Evolutionary conservation across 1,140 invertebrate genomes (phyloP).

Genomic region (Drosophila azteca): DNA sequence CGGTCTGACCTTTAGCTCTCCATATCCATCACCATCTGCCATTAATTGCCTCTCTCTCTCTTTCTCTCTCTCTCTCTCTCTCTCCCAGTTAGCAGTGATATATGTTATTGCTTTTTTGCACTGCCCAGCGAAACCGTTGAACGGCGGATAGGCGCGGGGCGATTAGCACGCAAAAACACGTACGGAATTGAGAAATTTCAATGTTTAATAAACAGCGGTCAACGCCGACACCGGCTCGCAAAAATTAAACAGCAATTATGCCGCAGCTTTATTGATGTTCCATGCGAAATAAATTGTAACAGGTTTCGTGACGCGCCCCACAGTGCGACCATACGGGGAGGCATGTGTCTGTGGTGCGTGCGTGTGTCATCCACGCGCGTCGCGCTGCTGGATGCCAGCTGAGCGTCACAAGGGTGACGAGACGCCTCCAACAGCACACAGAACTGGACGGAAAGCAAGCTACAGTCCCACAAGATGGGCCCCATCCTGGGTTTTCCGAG

Average conservation of each 20-base stretch:
- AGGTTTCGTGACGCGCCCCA: constrained; percentile 51
- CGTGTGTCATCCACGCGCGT: constrained; percentile 29
- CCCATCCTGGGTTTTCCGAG: too few species aligned
- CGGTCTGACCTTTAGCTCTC: not conserved
- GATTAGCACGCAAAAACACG: constrained; percentile 51
- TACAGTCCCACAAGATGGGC: too few species aligned
- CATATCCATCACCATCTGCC: not conserved
- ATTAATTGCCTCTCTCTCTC: constrained; percentile 10
- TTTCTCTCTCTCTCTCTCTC: constrained; percentile 7
- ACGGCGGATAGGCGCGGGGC: not conserved
- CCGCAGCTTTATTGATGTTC: constrained; percentile 46
- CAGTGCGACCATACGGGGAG: not conserved
- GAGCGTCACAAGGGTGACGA: constrained; percentile 19
- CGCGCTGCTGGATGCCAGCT: not conserved
- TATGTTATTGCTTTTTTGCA: constrained; percentile 52
- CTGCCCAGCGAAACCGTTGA: constrained; percentile 59
- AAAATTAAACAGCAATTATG: constrained; percentile 49
- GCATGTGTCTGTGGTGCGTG: constrained; percentile 6
- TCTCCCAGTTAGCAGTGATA: constrained; percentile 4
- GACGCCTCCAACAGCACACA: not conserved
- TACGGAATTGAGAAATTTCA: constrained; percentile 28
- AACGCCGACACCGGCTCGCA: constrained; percentile 12
- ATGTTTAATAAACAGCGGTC: constrained; percentile 19
- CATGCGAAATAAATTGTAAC: constrained; percentile 55
- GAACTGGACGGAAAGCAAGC: too few species aligned